Percentiles rank a stretch among this genome's conserved stretches.
phyloP scores from a whole-genome alignment of 2,797 vertebrate genomes.

The Paguma larvata region DNA sequence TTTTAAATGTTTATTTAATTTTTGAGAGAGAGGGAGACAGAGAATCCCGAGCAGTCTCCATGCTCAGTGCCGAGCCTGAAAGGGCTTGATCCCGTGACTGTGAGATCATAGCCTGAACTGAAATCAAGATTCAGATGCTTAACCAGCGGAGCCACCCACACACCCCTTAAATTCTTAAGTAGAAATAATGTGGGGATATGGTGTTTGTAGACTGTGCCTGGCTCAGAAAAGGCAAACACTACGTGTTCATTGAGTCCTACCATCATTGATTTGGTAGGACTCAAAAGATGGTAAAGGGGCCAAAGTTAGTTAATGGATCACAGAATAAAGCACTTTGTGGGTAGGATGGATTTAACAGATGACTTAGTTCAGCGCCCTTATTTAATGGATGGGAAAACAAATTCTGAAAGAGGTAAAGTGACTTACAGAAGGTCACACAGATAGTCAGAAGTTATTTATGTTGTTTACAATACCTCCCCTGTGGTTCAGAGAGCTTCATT shows the following conservation, averaged over 20 bases:
- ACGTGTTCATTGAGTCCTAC: background rate
- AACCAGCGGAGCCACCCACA: too few relatives aligned
- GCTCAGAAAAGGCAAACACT: slow-evolving; percentile 5
- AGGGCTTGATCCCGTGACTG: too few relatives aligned
- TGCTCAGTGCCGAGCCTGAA: too few relatives aligned
- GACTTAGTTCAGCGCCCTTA: background rate
- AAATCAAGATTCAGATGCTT: too few relatives aligned
- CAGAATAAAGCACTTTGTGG: background rate
- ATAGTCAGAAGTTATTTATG: background rate
- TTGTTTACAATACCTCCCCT: background rate
- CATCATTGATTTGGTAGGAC: slow-evolving; percentile 41
- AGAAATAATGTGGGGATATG: background rate
- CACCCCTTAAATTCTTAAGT: slow-evolving; percentile 21
- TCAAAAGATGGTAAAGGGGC: slow-evolving; percentile 18
- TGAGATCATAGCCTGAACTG: too few relatives aligned
- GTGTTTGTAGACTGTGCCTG: slow-evolving; percentile 26
- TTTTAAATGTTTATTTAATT: too few relatives aligned
- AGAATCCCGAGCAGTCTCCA: too few relatives aligned
- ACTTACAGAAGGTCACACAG: background rate
- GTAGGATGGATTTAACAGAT: background rate
- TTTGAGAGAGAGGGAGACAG: too few relatives aligned
- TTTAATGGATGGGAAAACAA: background rate
- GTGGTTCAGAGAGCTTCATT: background rate
- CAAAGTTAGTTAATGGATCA: slow-evolving; percentile 6
- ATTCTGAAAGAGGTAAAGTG: background rate